These are phyloP conservation scores for Microctonus hyperodae DNA, from an alignment of 2,888 invertebrate species.

Conservation along the genomic window DNA sequence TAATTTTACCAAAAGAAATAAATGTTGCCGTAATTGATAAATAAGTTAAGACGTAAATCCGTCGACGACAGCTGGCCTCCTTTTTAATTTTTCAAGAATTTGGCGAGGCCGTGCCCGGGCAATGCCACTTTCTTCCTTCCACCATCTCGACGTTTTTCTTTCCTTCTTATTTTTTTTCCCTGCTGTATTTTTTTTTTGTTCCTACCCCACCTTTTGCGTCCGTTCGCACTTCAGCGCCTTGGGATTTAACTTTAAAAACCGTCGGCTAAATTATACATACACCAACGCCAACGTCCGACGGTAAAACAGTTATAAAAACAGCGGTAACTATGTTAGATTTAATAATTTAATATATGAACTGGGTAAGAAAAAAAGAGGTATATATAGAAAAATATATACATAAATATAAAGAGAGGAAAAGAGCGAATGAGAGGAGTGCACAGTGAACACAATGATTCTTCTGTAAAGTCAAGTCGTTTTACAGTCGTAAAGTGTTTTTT, in stretches of 20 bases:
- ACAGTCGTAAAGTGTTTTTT: conserved; percentile 2
- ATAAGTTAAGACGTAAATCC: conserved; percentile 38
- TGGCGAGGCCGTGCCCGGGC: conserved; percentile 17
- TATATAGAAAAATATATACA: background rate
- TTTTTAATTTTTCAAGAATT: conserved; percentile 39
- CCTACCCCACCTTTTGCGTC: conserved; percentile 30
- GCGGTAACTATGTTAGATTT: conserved; percentile 62
- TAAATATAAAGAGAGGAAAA: background rate
- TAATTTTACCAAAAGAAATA: conserved; percentile 22
- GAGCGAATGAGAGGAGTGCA: background rate
- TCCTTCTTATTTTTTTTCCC: background rate
- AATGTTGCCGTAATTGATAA: conserved; percentile 37
- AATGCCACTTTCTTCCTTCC: conserved; percentile 13
- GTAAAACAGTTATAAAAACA: conserved; percentile 63
- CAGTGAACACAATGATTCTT: background rate
- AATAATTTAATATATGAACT: conserved; percentile 52
- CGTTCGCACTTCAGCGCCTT: conserved; percentile 38
- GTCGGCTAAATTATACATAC: conserved; percentile 32
- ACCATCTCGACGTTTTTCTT: conserved; percentile 12
- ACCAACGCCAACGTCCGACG: conserved; percentile 41
- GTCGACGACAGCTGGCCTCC: conserved; percentile 35
- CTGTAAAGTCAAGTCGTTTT: background rate
- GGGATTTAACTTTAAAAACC: conserved; percentile 41
- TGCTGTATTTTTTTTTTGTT: background rate
- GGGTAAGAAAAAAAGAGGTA: background rate